A percentile compares a stretch with the other conserved stretches of the same genome.
Conservation (phyloP, 2,888 invertebrate genomes). For the Meteorus cinctellus region DNA sequence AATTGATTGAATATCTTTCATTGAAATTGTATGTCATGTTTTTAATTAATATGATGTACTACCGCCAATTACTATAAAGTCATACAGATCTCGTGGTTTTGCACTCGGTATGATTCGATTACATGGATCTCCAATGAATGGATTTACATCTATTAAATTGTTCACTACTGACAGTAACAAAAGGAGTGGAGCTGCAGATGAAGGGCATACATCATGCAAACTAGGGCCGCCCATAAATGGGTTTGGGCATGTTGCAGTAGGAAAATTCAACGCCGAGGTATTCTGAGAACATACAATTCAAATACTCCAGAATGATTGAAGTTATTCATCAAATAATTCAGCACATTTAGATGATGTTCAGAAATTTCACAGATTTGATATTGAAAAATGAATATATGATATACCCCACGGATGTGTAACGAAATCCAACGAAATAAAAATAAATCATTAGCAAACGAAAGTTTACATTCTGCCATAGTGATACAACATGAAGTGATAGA, state of each 20-base stretch:
- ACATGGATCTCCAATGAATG: constrained; percentile 72
- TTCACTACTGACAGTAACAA: constrained; percentile 56
- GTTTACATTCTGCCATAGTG: too few species aligned
- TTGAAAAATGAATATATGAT: too few species aligned
- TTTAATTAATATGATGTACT: constrained; percentile 22
- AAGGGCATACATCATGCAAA: constrained; percentile 55
- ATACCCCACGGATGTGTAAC: too few species aligned
- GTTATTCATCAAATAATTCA: too few species aligned
- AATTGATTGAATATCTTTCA: background rate
- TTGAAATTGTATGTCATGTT: background rate
- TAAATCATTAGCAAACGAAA: too few species aligned
- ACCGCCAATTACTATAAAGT: constrained; percentile 80
- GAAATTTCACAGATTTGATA: too few species aligned
- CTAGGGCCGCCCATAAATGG: constrained; percentile 58
- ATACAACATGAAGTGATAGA: too few species aligned
- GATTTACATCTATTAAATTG: constrained; percentile 47
- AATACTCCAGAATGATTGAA: too few species aligned
- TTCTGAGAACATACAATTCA: background rate
- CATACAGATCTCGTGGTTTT: constrained; percentile 74
- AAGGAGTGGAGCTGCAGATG: constrained; percentile 38
- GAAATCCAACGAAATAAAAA: too few species aligned
- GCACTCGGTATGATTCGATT: constrained; percentile 74
- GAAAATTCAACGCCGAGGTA: background rate
- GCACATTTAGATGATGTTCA: too few species aligned
- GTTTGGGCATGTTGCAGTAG: constrained; percentile 38